A percentile compares a stretch with the other conserved stretches of the same genome.
phyloP scores from a whole-genome alignment of 2,888 invertebrate genomes.

The Pterostichus madidus region DNA sequence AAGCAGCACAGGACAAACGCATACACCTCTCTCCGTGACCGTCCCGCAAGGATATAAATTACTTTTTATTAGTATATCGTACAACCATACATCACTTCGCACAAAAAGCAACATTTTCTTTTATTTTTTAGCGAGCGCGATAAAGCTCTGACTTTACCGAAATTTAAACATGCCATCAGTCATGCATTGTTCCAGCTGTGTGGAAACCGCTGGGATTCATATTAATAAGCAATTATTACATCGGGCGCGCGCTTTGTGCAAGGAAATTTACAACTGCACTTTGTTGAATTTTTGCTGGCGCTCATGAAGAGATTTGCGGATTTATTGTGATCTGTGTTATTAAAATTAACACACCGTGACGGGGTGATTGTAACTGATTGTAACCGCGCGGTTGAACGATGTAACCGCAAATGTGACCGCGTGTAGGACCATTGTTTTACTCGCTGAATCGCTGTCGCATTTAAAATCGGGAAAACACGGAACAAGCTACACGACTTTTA shows the following conservation, averaged over 20 bases:
- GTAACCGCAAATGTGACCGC: constrained; percentile 49
- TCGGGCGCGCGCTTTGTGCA: constrained; percentile 29
- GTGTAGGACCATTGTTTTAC: constrained; percentile 40
- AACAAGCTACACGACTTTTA: neutral
- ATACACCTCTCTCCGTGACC: constrained; percentile 4
- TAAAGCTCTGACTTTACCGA: constrained; percentile 48
- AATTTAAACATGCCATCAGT: constrained; percentile 52
- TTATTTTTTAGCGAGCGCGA: constrained; percentile 55
- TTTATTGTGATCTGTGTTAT: constrained; percentile 48
- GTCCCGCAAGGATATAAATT: constrained; percentile 49
- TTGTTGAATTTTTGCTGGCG: constrained; percentile 23
- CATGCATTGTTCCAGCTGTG: constrained; percentile 37
- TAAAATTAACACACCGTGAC: constrained; percentile 50
- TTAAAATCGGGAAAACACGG: neutral
- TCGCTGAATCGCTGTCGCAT: constrained; percentile 14
- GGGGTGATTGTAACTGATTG: neutral
- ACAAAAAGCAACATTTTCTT: constrained; percentile 60
- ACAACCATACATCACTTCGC: constrained; percentile 49
- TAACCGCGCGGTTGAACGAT: constrained; percentile 23
- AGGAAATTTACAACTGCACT: constrained; percentile 49
- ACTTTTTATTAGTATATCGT: constrained; percentile 64
- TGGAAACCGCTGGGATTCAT: constrained; percentile 30
- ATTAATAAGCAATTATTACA: constrained; percentile 55
- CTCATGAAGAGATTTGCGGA: constrained; percentile 29
- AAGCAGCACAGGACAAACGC: neutral